These are phyloP conservation scores for Plodia interpunctella DNA, from an alignment of 1,140 invertebrate species.

Conservation along the genomic window DNA sequence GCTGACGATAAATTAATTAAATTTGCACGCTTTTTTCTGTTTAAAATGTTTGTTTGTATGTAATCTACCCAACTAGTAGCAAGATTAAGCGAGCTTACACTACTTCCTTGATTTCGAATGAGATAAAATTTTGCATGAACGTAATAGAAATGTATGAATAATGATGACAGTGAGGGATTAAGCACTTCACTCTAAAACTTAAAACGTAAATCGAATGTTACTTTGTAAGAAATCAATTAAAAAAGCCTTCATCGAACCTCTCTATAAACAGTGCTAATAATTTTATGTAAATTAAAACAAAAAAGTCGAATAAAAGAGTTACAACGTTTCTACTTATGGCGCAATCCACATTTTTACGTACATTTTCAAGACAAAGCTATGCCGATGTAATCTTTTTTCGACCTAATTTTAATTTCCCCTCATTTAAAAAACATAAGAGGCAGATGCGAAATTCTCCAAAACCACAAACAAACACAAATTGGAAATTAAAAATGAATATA, in stretches of 20 bases:
- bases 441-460: slow-evolving; percentile 21
- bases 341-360: slow-evolving; percentile 2
- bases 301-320: neutral
- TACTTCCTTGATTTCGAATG: too few relatives aligned
- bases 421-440: slow-evolving; percentile 14
- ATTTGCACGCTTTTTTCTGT: too few relatives aligned
- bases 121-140: too few relatives aligned
- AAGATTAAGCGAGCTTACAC: too few relatives aligned
- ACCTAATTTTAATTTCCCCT: slow-evolving; percentile 19
- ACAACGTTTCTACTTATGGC: neutral
- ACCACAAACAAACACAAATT: slow-evolving; percentile 7
- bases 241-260: neutral
- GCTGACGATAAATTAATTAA: too few relatives aligned
- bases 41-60: too few relatives aligned
- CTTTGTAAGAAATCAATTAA: neutral
- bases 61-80: too few relatives aligned
- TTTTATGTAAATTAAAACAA: neutral
- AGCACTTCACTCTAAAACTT: too few relatives aligned
- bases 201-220: too few relatives aligned
- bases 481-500: neutral
- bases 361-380: slow-evolving; percentile 3
- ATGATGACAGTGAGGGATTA: too few relatives aligned
- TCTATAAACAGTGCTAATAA: neutral
- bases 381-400: slow-evolving; percentile 14
- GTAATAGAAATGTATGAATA: too few relatives aligned